Percentiles rank a stretch among this genome's conserved stretches.
Evolutionary conservation across 2,888 invertebrate species (phyloP).

Genomic region (Xestobium rufovillosum): DNA sequence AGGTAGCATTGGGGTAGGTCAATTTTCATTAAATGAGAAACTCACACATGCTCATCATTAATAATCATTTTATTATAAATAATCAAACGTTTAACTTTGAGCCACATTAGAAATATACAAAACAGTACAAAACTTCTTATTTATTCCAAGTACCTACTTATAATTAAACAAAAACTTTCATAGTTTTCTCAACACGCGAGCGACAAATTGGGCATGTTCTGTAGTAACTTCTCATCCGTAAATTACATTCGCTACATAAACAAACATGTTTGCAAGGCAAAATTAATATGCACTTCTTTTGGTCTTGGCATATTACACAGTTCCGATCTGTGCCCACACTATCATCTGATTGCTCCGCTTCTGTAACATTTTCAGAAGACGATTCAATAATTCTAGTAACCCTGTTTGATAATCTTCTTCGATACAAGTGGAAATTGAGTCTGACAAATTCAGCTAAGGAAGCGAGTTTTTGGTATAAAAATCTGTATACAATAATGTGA

Average conservation of each 20-base stretch:
- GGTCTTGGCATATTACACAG: constrained; percentile 52
- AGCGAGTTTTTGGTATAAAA: constrained; percentile 17
- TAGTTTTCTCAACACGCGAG: constrained; percentile 49
- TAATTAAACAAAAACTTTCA: constrained; percentile 49
- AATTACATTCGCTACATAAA: constrained; percentile 48
- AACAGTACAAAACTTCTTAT: no score
- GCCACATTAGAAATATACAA: no score
- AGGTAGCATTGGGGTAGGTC: no score
- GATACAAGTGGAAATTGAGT: constrained; percentile 4
- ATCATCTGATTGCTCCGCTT: constrained; percentile 2
- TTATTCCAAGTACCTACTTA: no score
- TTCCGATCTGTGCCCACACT: constrained; percentile 35
- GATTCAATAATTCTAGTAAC: no score
- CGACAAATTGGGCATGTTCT: constrained; percentile 50
- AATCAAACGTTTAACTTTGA: no score
- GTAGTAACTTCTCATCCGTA: constrained; percentile 45
- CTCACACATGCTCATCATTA: no score
- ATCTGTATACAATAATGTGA: constrained; percentile 25
- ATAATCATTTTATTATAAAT: no score
- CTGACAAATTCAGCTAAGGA: constrained; percentile 4
- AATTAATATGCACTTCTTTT: constrained; percentile 49
- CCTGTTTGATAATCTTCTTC: constrained; percentile 5
- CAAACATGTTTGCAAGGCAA: constrained; percentile 52
- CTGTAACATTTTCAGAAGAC: no score
- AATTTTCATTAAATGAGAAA: no score